Base-by-base conservation (phyloP, 2,797 vertebrate species). In the Anas capensis region DNA sequence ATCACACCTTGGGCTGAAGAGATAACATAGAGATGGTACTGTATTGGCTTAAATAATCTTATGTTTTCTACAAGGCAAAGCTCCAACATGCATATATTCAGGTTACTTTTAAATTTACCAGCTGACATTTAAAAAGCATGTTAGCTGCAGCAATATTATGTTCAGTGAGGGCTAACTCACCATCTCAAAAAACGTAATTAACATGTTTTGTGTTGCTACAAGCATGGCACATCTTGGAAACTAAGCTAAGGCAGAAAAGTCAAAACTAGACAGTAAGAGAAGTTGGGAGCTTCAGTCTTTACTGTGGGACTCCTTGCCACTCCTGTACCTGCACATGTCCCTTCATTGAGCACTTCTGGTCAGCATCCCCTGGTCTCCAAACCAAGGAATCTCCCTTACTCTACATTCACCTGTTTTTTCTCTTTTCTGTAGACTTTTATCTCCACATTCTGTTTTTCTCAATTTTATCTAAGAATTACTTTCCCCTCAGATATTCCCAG, bases 301-400 rank as follows among this genome's bases (percentile, higher is more conserved):
- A 40, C 58, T 38, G 20, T 0, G 0, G 8, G 26, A 60, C 29
- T 72, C 10, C 21, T 68, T 77, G 60, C 31, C 29, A 11, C 12
- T 46, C 36, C 23, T 0, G 0, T 23, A 27, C 16, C 49, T 70
- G 16, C 48, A 33, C 0, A 1, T 2, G 4, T 38, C 5, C 7
- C 36, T 46, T 29, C 17, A 34, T 29, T 40, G 20, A 66, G 20
- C 15, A 36, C 20, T 71, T 77, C 21, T 53, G 18, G 13, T 49
- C n/a, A 56, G 8, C 8, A 46, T 34, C 2, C 29, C 4, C 34
- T 40, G 27, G 8, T 15, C 26, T 62, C 29, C 5, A 2, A 42
- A 40, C 18, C 38, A 40, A 26, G 13, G 18, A 16, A 57, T 34
- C 1, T 24, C 17, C 6, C 6, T 57, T 11, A 36, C 20, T 57